phyloP scores from a whole-genome alignment of 1,140 invertebrate genomes.

The Venturia canescens region DNA sequence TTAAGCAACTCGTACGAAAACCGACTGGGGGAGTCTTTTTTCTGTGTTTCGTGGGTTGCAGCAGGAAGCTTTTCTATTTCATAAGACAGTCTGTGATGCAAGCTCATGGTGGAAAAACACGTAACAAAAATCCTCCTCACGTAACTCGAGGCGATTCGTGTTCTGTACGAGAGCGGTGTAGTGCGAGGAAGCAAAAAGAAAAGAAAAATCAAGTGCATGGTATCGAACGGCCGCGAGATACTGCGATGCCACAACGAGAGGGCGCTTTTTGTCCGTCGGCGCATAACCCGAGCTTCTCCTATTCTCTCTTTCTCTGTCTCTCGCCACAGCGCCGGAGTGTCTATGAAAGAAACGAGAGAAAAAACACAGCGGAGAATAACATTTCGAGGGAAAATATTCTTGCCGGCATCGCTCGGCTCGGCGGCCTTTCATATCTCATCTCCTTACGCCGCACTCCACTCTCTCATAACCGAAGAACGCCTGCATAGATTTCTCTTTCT shows the following conservation, averaged over 20 bases:
- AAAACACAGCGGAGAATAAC: background rate
- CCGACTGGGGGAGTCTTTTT: background rate
- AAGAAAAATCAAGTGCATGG: background rate
- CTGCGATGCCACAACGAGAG: slow-evolving; percentile 2
- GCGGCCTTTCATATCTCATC: background rate
- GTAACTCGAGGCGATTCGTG: background rate
- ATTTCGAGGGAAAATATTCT: slow-evolving; percentile 8
- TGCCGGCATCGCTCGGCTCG: background rate
- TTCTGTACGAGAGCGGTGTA: background rate
- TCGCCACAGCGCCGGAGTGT: background rate
- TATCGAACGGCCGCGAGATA: slow-evolving; percentile 2
- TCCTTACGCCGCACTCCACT: slow-evolving; percentile 4
- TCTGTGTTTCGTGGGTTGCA: background rate
- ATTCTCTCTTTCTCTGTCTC: background rate
- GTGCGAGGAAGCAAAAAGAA: background rate
- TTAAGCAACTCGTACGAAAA: too few relatives aligned
- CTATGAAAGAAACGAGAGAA: background rate
- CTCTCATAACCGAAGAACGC: background rate
- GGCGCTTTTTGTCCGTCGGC: background rate
- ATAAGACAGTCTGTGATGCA: background rate
- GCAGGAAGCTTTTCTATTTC: background rate
- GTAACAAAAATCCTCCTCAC: background rate
- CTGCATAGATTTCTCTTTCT: background rate
- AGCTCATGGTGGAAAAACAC: background rate
- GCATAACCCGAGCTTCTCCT: background rate